Percentiles rank a stretch among this genome's conserved stretches.
Evolutionary conservation across 2,888 invertebrate genomes (phyloP).

Genomic region (Gymnosoma rotundatum): DNA sequence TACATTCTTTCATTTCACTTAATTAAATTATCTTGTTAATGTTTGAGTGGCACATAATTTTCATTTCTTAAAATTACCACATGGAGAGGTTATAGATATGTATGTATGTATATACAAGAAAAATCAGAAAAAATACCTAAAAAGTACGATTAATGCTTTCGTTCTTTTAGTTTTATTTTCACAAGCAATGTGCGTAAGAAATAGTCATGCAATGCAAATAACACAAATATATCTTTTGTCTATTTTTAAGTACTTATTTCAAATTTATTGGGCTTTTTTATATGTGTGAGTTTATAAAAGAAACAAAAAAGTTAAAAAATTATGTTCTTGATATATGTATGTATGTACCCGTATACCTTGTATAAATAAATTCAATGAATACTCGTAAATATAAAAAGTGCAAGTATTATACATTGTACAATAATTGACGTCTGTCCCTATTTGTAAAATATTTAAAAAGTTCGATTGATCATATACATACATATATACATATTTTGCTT

Average conservation of each 20-base stretch:
- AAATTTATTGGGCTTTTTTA: constrained; percentile 4
- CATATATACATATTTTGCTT: constrained; percentile 19
- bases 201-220: neutral
- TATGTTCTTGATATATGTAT: no score
- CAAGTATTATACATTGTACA: neutral
- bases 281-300: no score
- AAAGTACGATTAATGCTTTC: neutral
- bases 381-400: neutral
- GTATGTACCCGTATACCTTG: no score
- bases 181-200: constrained; percentile 23
- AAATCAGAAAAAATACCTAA: constrained; percentile 11
- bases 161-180: constrained; percentile 23
- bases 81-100: constrained; percentile 50
- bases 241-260: constrained; percentile 49
- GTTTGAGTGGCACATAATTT: constrained; percentile 2
- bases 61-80: constrained; percentile 44
- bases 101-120: neutral
- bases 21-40: constrained; percentile 1
- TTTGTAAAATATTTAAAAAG: constrained; percentile 14
- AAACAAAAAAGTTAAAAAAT: no score
- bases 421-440: constrained; percentile 12
- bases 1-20: neutral
- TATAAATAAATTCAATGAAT: constrained; percentile 18
- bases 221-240: constrained; percentile 1
- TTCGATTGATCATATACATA: constrained; percentile 25